Conservation (phyloP, 1,140 invertebrate genomes). For the Heliothis subflexa region DNA sequence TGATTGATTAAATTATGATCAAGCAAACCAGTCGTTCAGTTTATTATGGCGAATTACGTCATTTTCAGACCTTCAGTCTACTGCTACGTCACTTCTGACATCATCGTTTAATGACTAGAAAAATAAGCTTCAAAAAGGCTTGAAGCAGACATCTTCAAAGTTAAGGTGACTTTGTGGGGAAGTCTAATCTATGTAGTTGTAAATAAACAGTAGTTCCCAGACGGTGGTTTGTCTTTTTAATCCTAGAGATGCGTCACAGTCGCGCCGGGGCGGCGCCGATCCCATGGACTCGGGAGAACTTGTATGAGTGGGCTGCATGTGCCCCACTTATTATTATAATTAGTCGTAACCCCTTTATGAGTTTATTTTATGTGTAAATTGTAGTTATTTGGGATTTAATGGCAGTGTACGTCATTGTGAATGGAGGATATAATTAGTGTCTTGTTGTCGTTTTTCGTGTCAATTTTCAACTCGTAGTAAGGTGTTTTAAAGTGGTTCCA, state of each 20-base stretch:
- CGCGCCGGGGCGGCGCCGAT: constrained; percentile 52
- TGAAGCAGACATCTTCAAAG: neutral
- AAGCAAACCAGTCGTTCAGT: neutral
- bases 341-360: constrained; percentile 25
- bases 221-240: constrained; percentile 46
- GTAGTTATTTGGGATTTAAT: constrained; percentile 11
- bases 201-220: constrained; percentile 43
- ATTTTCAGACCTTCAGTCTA: neutral
- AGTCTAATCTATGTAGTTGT: constrained; percentile 26
- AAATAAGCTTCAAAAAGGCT: neutral
- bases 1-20: too few relatives aligned
- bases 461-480: neutral
- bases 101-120: too few relatives aligned
- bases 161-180: constrained; percentile 15
- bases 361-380: constrained; percentile 1
- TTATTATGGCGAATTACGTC: constrained; percentile 14
- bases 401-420: neutral
- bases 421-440: neutral
- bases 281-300: neutral
- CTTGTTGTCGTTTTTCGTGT: neutral
- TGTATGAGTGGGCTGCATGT: constrained; percentile 44
- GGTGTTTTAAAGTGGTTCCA: too few relatives aligned
- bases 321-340: constrained; percentile 37
- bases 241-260: constrained; percentile 52
- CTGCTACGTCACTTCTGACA: constrained; percentile 1